A percentile compares a stretch with the other conserved stretches of the same genome.
Conservation (phyloP, 2,797 vertebrate genomes). For the Garrulus glandarius region DNA sequence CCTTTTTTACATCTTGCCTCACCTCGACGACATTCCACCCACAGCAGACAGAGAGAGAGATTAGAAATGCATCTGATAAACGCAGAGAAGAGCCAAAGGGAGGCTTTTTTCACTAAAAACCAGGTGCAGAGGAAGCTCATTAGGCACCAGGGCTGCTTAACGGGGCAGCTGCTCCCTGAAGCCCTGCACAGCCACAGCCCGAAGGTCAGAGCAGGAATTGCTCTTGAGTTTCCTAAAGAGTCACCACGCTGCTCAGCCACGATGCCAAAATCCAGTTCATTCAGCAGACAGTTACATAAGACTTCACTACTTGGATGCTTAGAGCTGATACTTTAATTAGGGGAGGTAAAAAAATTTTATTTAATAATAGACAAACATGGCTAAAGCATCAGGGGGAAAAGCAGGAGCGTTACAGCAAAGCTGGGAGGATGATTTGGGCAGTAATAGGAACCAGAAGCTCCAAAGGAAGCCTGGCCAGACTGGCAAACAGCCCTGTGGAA, state of each 20-base stretch:
- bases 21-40: fast-evolving
- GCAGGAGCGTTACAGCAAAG: not conserved
- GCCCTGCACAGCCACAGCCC: fast-evolving
- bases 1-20: not conserved
- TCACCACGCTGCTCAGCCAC: not conserved
- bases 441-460: slow-evolving; percentile 33
- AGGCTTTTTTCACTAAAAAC: not conserved
- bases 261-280: not conserved
- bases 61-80: not conserved
- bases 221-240: not conserved
- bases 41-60: not conserved
- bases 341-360: not conserved
- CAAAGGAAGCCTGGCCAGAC: not conserved
- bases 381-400: not conserved
- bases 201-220: not conserved
- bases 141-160: not conserved
- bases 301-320: not conserved
- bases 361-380: not conserved
- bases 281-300: not conserved
- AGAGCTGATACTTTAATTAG: not conserved
- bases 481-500: not conserved
- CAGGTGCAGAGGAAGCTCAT: not conserved
- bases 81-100: not conserved
- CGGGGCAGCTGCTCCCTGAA: not conserved
- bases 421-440: not conserved